These are phyloP conservation scores for Brachionus rubens DNA, from an alignment of 1,140 invertebrate species.

Conservation along the genomic window DNA sequence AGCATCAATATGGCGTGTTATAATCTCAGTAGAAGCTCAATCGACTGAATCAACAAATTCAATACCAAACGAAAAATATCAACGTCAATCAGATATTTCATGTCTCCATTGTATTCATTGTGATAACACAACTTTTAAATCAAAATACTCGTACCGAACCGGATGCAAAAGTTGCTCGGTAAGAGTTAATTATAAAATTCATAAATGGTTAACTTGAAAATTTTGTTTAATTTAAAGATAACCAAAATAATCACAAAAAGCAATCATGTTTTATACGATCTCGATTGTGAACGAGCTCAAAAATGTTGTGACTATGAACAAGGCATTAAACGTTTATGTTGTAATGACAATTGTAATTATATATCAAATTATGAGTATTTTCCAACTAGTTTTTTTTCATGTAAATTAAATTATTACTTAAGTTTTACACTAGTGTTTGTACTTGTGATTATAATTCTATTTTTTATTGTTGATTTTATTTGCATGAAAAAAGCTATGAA, in stretches of 20 bases:
- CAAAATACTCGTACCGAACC: not conserved
- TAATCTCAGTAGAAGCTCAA: too few relatives aligned
- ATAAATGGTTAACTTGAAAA: not conserved
- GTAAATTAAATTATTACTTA: constrained; percentile 9
- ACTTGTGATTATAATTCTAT: not conserved
- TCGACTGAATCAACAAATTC: too few relatives aligned
- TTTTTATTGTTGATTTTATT: constrained; percentile 16
- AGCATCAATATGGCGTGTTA: too few relatives aligned
- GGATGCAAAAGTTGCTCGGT: constrained; percentile 30
- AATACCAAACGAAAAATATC: not conserved
- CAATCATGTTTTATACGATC: not conserved
- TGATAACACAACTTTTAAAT: not conserved
- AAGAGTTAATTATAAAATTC: not conserved
- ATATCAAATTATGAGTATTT: not conserved
- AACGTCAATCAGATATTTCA: not conserved
- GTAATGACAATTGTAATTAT: constrained; percentile 29
- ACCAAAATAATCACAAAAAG: not conserved
- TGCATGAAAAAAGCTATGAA: constrained; percentile 32
- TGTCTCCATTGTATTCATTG: constrained; percentile 3
- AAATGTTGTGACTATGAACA: constrained; percentile 7
- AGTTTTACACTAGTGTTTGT: not conserved
- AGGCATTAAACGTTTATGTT: not conserved
- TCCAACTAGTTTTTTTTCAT: constrained; percentile 6
- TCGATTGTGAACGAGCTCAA: constrained; percentile 1
- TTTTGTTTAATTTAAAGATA: not conserved